Percentiles rank a stretch among this genome's conserved stretches.
Conservation (phyloP, 2,888 invertebrate genomes). For the Apamea epomidion region DNA sequence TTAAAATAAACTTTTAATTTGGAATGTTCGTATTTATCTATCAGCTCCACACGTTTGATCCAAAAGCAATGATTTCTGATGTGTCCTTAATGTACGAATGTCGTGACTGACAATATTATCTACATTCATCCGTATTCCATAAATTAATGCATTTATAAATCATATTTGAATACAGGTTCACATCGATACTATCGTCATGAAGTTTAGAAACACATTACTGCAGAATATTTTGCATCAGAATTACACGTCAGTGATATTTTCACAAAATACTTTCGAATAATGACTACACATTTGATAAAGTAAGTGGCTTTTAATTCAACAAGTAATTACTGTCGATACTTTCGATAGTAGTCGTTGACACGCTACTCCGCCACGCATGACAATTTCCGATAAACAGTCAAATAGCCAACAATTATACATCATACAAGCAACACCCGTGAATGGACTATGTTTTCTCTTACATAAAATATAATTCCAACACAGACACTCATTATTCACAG, state of each 20-base stretch:
- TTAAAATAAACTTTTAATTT: constrained; percentile 45
- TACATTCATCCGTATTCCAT: constrained; percentile 27
- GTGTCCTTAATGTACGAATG: constrained; percentile 60
- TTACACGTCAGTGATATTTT: constrained; percentile 6
- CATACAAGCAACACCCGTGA: constrained; percentile 4
- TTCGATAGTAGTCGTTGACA: constrained; percentile 40
- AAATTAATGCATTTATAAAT: constrained; percentile 53
- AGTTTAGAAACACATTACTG: constrained; percentile 27
- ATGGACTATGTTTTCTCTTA: constrained; percentile 36
- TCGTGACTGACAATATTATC: constrained; percentile 60
- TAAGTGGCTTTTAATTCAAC: constrained; percentile 33
- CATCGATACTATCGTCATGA: constrained; percentile 18
- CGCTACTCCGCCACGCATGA: constrained; percentile 31
- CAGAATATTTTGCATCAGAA: constrained; percentile 38
- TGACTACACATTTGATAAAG: constrained; percentile 5
- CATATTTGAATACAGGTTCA: constrained; percentile 38
- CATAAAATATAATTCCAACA: constrained; percentile 48
- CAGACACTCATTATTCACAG: constrained; percentile 73
- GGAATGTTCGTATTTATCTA: constrained; percentile 28
- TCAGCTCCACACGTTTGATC: constrained; percentile 36
- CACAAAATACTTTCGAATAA: constrained; percentile 25
- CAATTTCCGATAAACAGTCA: constrained; percentile 41
- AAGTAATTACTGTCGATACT: constrained; percentile 24
- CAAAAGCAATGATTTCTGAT: constrained; percentile 56
- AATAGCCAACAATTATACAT: constrained; percentile 28